Conservation (phyloP, 2,113 vertebrate species). For the Sminthopsis crassicaudata region DNA sequence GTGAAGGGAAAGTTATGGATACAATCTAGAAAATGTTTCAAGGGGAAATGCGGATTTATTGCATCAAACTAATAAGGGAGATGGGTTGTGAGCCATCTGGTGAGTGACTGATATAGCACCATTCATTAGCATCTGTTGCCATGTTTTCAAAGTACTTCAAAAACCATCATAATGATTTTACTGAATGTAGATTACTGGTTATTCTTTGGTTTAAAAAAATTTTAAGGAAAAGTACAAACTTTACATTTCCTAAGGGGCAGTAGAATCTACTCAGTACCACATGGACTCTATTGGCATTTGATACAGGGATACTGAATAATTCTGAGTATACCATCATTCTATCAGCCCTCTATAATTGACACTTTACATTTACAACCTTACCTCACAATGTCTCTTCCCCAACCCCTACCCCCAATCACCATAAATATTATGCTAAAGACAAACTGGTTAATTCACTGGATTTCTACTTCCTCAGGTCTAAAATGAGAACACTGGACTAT, state of each 20-base stretch:
- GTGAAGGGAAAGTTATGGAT: constrained; percentile 59
- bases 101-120: constrained; percentile 62
- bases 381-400: neutral
- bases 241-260: constrained; percentile 55
- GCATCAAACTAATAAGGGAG: constrained; percentile 67
- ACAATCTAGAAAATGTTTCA: constrained; percentile 59
- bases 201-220: neutral
- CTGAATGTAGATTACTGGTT: constrained; percentile 26
- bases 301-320: constrained; percentile 43
- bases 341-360: neutral
- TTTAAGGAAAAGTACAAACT: constrained; percentile 41
- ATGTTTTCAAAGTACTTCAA: constrained; percentile 64
- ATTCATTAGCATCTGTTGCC: constrained; percentile 68
- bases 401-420: neutral
- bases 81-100: constrained; percentile 57
- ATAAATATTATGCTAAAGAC: neutral
- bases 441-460: neutral
- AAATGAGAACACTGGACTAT: neutral
- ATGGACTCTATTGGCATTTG: constrained; percentile 66
- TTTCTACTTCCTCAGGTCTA: neutral
- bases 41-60: constrained; percentile 63
- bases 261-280: constrained; percentile 62
- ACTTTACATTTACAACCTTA: neutral
- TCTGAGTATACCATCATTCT: constrained; percentile 17
- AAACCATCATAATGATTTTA: constrained; percentile 65